A percentile compares a stretch with the other conserved stretches of the same genome.
Evolutionary conservation across 2,888 invertebrate species (phyloP).

Genomic region (Parascotia fuliginaria): DNA sequence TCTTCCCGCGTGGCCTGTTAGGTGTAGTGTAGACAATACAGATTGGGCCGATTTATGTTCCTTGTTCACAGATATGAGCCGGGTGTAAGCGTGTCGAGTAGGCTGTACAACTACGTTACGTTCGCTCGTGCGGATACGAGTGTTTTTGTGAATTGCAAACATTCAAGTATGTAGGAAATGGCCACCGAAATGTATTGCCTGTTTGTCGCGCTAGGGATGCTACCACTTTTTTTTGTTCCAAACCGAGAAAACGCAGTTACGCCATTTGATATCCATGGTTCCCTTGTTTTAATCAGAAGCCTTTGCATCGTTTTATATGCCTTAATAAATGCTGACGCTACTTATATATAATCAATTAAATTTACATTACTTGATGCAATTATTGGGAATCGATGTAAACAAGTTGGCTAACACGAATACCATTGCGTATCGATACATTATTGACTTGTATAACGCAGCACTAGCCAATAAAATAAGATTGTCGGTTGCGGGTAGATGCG

Average conservation of each 20-base stretch:
- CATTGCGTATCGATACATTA: slow-evolving; percentile 42
- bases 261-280: no score
- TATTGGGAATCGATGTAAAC: neutral
- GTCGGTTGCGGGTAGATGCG: slow-evolving; percentile 65
- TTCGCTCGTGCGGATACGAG: slow-evolving; percentile 36
- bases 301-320: no score
- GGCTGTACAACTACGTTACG: slow-evolving; percentile 35
- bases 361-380: slow-evolving; percentile 8
- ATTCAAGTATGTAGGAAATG: slow-evolving; percentile 51
- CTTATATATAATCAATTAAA: no score
- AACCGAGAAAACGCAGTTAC: neutral
- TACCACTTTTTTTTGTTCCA: slow-evolving; percentile 11
- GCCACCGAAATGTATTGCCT: slow-evolving; percentile 48
- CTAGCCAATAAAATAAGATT: slow-evolving; percentile 77
- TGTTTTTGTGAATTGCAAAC: slow-evolving; percentile 57
- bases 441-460: slow-evolving; percentile 46
- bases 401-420: neutral
- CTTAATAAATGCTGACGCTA: no score
- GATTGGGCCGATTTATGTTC: slow-evolving; percentile 61
- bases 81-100: slow-evolving; percentile 29
- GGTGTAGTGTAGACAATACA: slow-evolving; percentile 34
- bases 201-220: slow-evolving; percentile 45
- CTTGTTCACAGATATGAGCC: slow-evolving; percentile 47
- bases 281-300: slow-evolving; percentile 7
- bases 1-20: slow-evolving; percentile 9